Base-by-base conservation (phyloP, 2,888 invertebrate species). In the Sabatieria punctata region DNA sequence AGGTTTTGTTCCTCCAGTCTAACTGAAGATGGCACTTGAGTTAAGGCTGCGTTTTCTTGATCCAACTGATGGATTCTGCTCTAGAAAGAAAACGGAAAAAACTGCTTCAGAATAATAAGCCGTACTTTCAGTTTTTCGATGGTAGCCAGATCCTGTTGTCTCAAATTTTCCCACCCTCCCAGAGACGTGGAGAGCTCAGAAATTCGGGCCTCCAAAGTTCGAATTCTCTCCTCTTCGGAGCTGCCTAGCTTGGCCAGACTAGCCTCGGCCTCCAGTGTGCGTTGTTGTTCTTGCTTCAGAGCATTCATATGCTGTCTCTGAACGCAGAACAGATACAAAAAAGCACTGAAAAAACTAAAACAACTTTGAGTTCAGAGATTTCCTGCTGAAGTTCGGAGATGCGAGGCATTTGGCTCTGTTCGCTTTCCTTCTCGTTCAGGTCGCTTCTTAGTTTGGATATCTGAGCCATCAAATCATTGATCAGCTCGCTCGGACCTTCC, bases 101-200 rank as follows among this genome's bases (percentile, higher is more conserved):
- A n/a, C n/a, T n/a, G n/a, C 38, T 38, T n/a, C 19, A n/a, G 8
- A 8, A 8, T 19, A 8, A n/a, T 19, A 18, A 11, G 15, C 30
- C 30, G 15, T 44, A 57, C 76, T 52, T 75, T 74, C 48, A 81
- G 60, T 65, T 76, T 76, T 51, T 77, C 75, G 57, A 85, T 83
- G 18, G 76, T 74, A 46, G 74, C 73, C 63, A 79, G 79, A 67
- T 85, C 84, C 49, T 76, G 74, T 44, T 79, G 75, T 2, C 80
- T 68, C 8, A 78, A 65, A 47, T 78, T 69, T 61, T 85, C 83
- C 58, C 83, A 82, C 50, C 75, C 75, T 0, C 83, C 84, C 2
- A 85, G 77, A 0, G 78, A 79, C 46, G 77, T 76, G 0, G 83
- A 83, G 25, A 85, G 67, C 60, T 85, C 84, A 0, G 83, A 80